These are phyloP conservation scores for Pseudolaguvia tuberculata DNA, from an alignment of 2,113 vertebrate species.

Conservation along the genomic window DNA sequence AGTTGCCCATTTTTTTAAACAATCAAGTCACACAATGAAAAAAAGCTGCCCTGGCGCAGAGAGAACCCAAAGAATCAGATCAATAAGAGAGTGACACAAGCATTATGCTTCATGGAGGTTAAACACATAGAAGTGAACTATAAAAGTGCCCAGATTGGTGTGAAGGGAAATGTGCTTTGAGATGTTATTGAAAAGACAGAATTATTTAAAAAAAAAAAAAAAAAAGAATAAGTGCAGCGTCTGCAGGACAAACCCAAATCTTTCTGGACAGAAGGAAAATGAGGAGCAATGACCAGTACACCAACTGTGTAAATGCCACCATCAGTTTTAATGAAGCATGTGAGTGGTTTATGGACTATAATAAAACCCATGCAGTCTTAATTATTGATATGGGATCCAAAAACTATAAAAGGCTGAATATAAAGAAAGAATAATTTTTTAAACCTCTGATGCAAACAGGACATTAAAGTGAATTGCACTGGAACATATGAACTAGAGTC, in stretches of 20 bases:
- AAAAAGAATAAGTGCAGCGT: background rate
- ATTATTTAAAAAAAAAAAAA: background rate
- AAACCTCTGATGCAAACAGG: background rate
- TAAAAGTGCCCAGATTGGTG: background rate
- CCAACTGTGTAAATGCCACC: conserved; percentile 3
- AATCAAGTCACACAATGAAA: background rate
- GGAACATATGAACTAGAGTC: background rate
- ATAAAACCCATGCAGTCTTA: background rate
- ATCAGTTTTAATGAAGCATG: conserved; percentile 30
- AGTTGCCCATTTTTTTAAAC: background rate
- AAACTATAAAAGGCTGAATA: background rate
- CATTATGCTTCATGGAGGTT: background rate
- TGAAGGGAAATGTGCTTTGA: too few relatives aligned
- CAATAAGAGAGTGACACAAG: too few relatives aligned
- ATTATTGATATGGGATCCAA: background rate
- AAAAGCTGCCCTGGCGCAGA: background rate
- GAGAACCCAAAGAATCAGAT: background rate
- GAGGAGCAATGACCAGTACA: background rate
- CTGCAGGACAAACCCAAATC: background rate
- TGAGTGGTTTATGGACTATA: conserved; percentile 5
- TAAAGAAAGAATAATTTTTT: background rate
- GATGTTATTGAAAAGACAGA: background rate
- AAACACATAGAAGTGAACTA: background rate
- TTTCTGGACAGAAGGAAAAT: background rate
- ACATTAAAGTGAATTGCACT: background rate